Percentiles rank a stretch among this genome's conserved stretches.
phyloP scores from a whole-genome alignment of 1,140 invertebrate genomes.

The Drosophila rufa region DNA sequence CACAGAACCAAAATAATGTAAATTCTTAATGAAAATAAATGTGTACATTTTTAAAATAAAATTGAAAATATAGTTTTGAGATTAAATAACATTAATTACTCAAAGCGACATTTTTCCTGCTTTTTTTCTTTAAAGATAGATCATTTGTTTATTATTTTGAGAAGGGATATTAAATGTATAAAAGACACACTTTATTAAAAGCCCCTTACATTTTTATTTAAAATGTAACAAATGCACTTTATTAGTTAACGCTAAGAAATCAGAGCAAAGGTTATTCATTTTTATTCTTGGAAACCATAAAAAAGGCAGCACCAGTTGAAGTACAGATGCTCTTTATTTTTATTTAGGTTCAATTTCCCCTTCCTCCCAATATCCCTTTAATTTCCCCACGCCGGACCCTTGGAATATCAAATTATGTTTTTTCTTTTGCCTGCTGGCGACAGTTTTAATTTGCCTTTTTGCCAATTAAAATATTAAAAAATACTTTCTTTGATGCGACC shows the following conservation, averaged over 20 bases:
- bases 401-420: conserved; percentile 23
- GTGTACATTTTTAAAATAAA: not conserved
- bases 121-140: too few relatives aligned
- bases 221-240: not conserved
- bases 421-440: conserved; percentile 12
- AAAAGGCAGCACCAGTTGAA: not conserved
- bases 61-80: not conserved
- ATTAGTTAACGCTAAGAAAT: too few relatives aligned
- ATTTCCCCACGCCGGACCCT: not conserved
- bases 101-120: too few relatives aligned
- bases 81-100: not conserved
- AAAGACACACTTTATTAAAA: too few relatives aligned
- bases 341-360: conserved; percentile 11
- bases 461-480: conserved; percentile 62
- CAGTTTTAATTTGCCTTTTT: conserved; percentile 48
- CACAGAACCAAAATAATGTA: not conserved
- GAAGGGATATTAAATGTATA: not conserved
- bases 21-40: not conserved
- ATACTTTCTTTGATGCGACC: conserved; percentile 40
- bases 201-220: too few relatives aligned
- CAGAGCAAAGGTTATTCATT: not conserved
- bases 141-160: not conserved
- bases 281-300: not conserved
- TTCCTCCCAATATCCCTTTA: conserved; percentile 4
- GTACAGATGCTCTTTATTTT: not conserved